These are phyloP conservation scores for Caenorhabditis zanzibari DNA, from an alignment of 2,888 invertebrate species.

Conservation along the genomic window DNA sequence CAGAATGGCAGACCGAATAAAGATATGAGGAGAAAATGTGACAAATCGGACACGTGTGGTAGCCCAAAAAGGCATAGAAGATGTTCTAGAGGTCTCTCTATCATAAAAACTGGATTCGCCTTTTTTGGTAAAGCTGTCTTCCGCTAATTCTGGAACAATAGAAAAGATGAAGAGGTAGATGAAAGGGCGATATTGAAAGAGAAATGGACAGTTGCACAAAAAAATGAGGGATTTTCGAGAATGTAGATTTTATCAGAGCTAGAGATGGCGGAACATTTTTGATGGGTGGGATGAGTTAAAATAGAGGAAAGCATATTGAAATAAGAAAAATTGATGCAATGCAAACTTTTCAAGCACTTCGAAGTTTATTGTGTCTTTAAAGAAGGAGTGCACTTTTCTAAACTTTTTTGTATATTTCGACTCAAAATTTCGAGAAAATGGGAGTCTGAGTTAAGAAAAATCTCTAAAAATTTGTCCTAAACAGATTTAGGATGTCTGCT, in stretches of 20 bases:
- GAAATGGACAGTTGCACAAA: slow-evolving; percentile 46
- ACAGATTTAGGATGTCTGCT: too few species aligned
- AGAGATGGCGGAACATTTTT: neutral
- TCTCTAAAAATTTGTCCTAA: too few species aligned
- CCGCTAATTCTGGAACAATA: slow-evolving; percentile 59
- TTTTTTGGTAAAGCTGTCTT: slow-evolving; percentile 59
- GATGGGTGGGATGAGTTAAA: neutral
- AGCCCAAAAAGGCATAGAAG: slow-evolving; percentile 22
- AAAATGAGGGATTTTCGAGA: slow-evolving; percentile 33
- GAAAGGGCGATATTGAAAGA: slow-evolving; percentile 10
- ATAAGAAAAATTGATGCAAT: too few species aligned
- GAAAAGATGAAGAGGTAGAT: slow-evolving; percentile 7
- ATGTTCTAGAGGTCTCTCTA: slow-evolving; percentile 19
- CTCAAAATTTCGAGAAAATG: too few species aligned
- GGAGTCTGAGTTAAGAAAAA: too few species aligned
- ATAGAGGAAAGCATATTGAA: neutral
- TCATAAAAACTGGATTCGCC: slow-evolving; percentile 49
- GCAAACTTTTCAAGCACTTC: too few species aligned
- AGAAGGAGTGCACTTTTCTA: too few species aligned
- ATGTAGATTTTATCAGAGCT: slow-evolving; percentile 27
- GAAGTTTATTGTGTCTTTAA: too few species aligned
- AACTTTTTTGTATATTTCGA: too few species aligned
- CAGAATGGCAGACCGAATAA: neutral
- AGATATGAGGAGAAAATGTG: slow-evolving; percentile 12
- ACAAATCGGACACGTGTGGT: slow-evolving; percentile 51